Base-by-base conservation (phyloP, 2,113 vertebrate species). In the Cettia cetti region DNA sequence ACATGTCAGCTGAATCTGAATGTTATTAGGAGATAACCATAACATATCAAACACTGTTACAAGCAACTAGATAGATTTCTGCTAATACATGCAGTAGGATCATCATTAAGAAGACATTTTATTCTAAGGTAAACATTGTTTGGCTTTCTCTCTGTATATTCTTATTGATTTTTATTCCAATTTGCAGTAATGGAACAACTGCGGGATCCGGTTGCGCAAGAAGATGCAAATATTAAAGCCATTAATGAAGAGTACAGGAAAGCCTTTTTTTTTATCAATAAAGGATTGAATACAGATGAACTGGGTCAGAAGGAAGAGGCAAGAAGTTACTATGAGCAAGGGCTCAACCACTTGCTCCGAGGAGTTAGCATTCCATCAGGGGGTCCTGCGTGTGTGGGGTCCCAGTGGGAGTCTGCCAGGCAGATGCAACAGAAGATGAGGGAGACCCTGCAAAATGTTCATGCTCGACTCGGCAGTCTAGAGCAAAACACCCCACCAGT, bases 341-440 rank as follows among this genome's bases (percentile, higher is more conserved):
- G 99, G 19, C 97, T 98, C 33, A 97, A 98, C 75, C 98, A 99
- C 95, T 98, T 99, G 45, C 98, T 99, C 74, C 96, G 97, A 92
- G 99, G 98, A 69, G 75, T 99, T 68, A 98, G 97, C 22, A 95
- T 99, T 94, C 97, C 98, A 1, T 98, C 98, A 0, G 76, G 87
- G 10, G 98, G 98, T 7, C 97, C 98, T 9, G 97, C 98, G 4
- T 98, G 98, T 35, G 82, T 80, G 1, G 99, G 99, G 11, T 76
- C 98, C 60, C 97, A 96, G 53, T 99, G 99, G 99, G 98, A 99
- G 11, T 98, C 98, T 15, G 99, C 99, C 44, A 97, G 98, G 64
- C 98, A 99, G 97, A 99, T 99, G 99, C 99, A 99, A 17, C 96
- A 97, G 90, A 99, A 99, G 96, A 99, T 99, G 99, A 98, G 97